Conservation (phyloP, 2,888 invertebrate species). For the Lasioglossum calceatum region DNA sequence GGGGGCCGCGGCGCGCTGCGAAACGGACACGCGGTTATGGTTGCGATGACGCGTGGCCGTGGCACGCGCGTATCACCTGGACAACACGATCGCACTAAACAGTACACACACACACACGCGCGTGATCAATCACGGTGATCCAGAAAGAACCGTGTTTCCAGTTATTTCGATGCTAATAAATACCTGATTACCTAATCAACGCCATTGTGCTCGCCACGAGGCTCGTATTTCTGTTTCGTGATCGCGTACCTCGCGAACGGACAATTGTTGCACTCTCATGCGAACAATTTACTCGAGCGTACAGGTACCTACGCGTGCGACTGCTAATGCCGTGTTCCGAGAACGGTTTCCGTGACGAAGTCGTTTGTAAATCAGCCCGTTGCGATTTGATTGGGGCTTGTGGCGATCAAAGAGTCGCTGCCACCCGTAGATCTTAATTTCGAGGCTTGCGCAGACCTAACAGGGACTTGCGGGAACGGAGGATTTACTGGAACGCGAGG, state of each 20-base stretch:
- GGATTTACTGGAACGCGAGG: neutral
- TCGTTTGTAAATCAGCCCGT: neutral
- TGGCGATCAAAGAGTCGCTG: neutral
- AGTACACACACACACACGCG: conserved; percentile 29
- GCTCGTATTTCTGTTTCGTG: conserved; percentile 37
- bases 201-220: conserved; percentile 22
- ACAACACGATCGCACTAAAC: conserved; percentile 24
- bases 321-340: neutral
- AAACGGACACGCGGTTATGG: neutral
- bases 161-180: conserved; percentile 50
- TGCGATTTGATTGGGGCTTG: neutral
- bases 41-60: conserved; percentile 20
- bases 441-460: neutral
- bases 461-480: neutral
- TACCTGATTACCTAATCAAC: conserved; percentile 57
- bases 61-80: conserved; percentile 15
- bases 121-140: conserved; percentile 47
- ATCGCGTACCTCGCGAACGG: neutral
- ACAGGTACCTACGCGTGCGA: neutral
- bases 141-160: conserved; percentile 8
- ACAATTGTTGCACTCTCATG: neutral
- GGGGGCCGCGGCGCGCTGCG: neutral
- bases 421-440: neutral
- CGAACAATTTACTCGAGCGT: neutral
- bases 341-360: neutral